These are phyloP conservation scores for Phlogophora meticulosa DNA, from an alignment of 2,888 invertebrate genomes.

Conservation along the genomic window DNA sequence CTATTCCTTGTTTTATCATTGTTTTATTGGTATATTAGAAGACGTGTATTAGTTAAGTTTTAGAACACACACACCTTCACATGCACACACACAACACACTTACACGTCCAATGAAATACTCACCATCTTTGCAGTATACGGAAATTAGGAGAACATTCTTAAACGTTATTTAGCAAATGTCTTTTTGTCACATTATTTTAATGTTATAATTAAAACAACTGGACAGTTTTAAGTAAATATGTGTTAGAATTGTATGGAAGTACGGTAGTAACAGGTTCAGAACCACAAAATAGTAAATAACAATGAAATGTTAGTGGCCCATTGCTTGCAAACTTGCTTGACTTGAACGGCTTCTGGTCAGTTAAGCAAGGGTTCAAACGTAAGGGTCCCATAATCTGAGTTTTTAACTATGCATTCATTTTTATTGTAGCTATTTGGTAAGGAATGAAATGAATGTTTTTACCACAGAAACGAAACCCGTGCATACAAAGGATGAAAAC, in stretches of 20 bases:
- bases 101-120: neutral
- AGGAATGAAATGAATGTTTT: no score
- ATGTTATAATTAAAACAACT: constrained; percentile 13
- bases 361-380: constrained; percentile 4
- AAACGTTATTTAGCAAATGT: constrained; percentile 2
- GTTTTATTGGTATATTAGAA: constrained; percentile 59
- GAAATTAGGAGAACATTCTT: no score
- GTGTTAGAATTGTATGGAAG: constrained; percentile 19
- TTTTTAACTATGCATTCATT: neutral
- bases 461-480: no score
- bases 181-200: neutral
- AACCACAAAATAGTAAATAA: constrained; percentile 16
- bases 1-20: constrained; percentile 62
- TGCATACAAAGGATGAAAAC: no score
- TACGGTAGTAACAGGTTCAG: constrained; percentile 10
- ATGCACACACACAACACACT: neutral
- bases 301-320: constrained; percentile 38
- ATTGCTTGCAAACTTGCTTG: constrained; percentile 37
- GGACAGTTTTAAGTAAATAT: constrained; percentile 24
- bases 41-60: constrained; percentile 43
- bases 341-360: constrained; percentile 17
- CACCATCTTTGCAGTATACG: neutral
- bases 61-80: neutral
- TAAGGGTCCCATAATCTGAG: neutral
- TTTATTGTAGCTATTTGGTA: neutral